Percentiles rank a stretch among this genome's conserved stretches.
These are phyloP conservation scores for Atta texana DNA, from an alignment of 1,140 invertebrate species.

Conservation along the genomic window DNA sequence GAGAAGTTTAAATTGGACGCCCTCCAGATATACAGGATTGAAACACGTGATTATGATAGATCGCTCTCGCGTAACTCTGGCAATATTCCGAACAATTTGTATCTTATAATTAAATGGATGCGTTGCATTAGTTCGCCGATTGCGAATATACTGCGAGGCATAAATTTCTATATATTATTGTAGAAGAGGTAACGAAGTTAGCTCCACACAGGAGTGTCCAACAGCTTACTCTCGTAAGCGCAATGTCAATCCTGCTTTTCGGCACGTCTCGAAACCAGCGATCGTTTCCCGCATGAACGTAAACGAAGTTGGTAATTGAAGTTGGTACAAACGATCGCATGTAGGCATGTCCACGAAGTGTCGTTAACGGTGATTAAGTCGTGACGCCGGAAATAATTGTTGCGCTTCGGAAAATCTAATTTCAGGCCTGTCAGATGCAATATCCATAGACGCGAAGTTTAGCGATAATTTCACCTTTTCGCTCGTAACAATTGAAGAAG, in stretches of 20 bases:
- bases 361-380: conserved; percentile 28
- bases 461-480: not conserved
- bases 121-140: not conserved
- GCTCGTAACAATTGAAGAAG: conserved; percentile 19
- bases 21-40: conserved; percentile 21
- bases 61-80: conserved; percentile 41
- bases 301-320: conserved; percentile 34
- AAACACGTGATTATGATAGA: conserved; percentile 50
- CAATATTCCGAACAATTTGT: conserved; percentile 20
- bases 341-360: conserved; percentile 1
- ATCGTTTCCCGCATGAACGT: not conserved
- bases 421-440: conserved; percentile 46
- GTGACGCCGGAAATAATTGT: conserved; percentile 47
- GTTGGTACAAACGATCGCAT: conserved; percentile 19
- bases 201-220: not conserved
- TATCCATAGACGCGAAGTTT: not conserved
- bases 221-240: too few relatives aligned
- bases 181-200: not conserved
- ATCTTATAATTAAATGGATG: conserved; percentile 46
- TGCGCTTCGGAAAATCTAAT: conserved; percentile 54
- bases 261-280: not conserved
- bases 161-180: not conserved
- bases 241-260: not conserved
- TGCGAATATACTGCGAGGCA: not conserved
- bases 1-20: conserved; percentile 44